Evolutionary conservation across 2,113 vertebrate species (phyloP), one percentile per base, ranked within the genome.

Genomic region (Pseudonaja textilis): DNA sequence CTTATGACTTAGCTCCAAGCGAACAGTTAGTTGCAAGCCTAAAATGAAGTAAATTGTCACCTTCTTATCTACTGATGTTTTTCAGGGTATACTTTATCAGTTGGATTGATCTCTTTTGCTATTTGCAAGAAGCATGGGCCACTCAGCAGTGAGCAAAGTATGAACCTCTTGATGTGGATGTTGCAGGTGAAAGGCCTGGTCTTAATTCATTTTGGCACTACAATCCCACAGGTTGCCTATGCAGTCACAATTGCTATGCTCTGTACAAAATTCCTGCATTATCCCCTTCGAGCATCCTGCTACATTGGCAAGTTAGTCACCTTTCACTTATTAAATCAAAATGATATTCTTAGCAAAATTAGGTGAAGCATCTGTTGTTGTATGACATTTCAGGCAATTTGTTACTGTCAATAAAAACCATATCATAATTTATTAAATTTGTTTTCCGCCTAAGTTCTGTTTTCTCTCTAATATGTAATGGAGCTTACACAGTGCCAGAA

Each of bases 61-160:
- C 39, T 81, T 39, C 42, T 39, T 39, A 52, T 69, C 29, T 16
- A 20, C 61, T n/a, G 57, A 56, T 91, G 89, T 91, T 93, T 93
- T 88, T 9, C 96, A 99, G 98, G 96, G 29, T 98, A 98, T 90
- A 39, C 98, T 81, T 81, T 97, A 89, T 87, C 95, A 14, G 96
- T 97, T 4, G 98, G 98, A 64, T 89, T 93, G 3, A 1, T 93
- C 91, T 98, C 98, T 95, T 98, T 98, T 95, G 94, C 94, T 1
- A 29, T 96, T 29, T 98, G 98, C 94, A 98, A 98, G 90, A 97
- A 94, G 85, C 98, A 96, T 0, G 98, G 98, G 16, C 98, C 98
- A 0, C 96, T 98, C 6, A 95, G 94, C 54, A 95, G 96, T 0
- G 95, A 96, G 29, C 94, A 89, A 86, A 98, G 95, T 56, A 94